Evolutionary conservation across 2,888 invertebrate genomes (phyloP).

Genomic region (Eretmocerus hayati): DNA sequence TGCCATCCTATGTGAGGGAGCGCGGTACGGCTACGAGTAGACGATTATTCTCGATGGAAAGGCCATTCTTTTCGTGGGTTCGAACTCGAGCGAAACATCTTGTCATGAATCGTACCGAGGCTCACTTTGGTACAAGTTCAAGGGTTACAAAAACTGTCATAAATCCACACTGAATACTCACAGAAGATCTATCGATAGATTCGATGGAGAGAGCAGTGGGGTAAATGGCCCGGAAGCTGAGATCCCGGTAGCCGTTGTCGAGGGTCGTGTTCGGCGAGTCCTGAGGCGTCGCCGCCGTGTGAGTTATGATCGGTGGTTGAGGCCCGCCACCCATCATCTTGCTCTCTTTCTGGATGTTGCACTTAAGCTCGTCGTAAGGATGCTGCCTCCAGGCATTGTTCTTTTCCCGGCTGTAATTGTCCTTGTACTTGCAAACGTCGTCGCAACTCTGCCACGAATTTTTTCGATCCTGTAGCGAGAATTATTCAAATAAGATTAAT

Average conservation of each 20-base stretch:
- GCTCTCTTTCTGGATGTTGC: conserved; percentile 79
- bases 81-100: too few relatives aligned
- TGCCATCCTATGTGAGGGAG: too few relatives aligned
- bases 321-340: conserved; percentile 56
- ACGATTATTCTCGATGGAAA: too few relatives aligned
- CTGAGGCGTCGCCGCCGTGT: conserved; percentile 95
- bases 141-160: too few relatives aligned
- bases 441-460: conserved; percentile 77
- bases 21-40: too few relatives aligned
- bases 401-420: conserved; percentile 54
- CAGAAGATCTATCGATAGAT: conserved; percentile 63
- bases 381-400: conserved; percentile 42
- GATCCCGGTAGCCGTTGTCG: conserved; percentile 72
- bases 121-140: too few relatives aligned
- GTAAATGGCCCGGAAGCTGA: conserved; percentile 53
- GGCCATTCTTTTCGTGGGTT: too few relatives aligned
- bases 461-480: conserved; percentile 71
- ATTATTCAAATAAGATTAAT: too few relatives aligned
- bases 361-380: conserved; percentile 69
- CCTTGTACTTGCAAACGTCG: conserved; percentile 66
- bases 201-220: conserved; percentile 51
- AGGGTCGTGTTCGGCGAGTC: conserved; percentile 89
- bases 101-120: too few relatives aligned
- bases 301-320: conserved; percentile 79
- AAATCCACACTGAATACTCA: conserved; percentile 44